phyloP scores from a whole-genome alignment of 2,113 vertebrate species.

The Asarcornis scutulata region DNA sequence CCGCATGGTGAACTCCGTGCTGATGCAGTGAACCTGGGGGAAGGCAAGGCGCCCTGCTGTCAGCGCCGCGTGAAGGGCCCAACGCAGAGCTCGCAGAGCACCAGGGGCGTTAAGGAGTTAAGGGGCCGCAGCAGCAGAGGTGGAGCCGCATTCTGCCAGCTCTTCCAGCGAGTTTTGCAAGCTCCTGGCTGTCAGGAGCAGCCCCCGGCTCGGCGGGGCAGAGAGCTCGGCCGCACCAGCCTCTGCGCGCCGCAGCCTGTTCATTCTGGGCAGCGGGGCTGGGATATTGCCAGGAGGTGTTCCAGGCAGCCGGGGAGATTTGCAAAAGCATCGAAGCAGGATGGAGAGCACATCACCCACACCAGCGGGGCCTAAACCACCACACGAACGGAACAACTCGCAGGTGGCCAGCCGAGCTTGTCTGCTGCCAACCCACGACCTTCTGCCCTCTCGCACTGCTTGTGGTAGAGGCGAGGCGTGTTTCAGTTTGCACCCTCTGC shows the following conservation, averaged over 20 bases:
- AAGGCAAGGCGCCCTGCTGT: rapidly evolving
- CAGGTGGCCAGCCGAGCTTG: background rate
- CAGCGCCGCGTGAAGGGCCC: rapidly evolving
- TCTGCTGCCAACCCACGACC: rapidly evolving
- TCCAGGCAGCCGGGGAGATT: background rate
- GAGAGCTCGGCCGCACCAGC: background rate
- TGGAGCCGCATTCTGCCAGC: background rate
- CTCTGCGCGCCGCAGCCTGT: background rate
- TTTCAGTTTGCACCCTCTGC: background rate
- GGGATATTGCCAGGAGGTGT: background rate
- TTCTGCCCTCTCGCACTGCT: background rate
- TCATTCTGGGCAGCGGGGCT: background rate
- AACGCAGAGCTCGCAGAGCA: too few species aligned
- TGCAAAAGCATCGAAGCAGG: background rate
- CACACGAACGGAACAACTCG: rapidly evolving
- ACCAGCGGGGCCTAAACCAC: background rate
- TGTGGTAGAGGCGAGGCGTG: background rate
- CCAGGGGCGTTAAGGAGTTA: background rate
- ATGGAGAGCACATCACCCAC: rapidly evolving
- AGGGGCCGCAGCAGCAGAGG: background rate
- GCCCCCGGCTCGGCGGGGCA: rapidly evolving
- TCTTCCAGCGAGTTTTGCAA: background rate
- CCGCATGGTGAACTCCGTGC: slow-evolving; percentile 98
- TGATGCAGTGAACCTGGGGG: slow-evolving; percentile 94
- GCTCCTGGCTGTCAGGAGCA: background rate